Percentiles rank a stretch among this genome's conserved stretches.
Evolutionary conservation across 2,888 invertebrate genomes (phyloP).

Genomic region (Digitonthophagus gazella): DNA sequence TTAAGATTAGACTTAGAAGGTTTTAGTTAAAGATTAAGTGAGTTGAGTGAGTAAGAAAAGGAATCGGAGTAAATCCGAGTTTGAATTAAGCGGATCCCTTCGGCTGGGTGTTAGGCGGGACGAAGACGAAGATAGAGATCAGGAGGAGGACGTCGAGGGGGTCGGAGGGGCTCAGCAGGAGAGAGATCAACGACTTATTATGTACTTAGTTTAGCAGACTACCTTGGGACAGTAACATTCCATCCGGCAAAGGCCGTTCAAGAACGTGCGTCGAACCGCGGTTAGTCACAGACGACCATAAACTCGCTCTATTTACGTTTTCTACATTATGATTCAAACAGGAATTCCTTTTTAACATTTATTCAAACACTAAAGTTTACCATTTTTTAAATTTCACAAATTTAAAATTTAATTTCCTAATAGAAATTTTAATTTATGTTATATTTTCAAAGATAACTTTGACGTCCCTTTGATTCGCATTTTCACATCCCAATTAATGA

Average conservation of each 20-base stretch:
- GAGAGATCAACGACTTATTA: conserved; percentile 39
- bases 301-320: not conserved
- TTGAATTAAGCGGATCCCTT: not conserved
- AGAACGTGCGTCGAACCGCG: conserved; percentile 26
- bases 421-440: too few relatives aligned
- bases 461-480: too few relatives aligned
- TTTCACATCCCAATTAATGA: too few relatives aligned
- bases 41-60: too few relatives aligned
- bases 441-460: too few relatives aligned
- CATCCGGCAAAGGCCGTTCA: conserved; percentile 35
- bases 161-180: not conserved
- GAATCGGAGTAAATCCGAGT: not conserved
- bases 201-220: conserved; percentile 38
- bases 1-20: too few relatives aligned
- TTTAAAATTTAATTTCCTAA: too few relatives aligned
- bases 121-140: not conserved
- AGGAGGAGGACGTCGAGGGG: not conserved
- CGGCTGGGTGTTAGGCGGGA: not conserved
- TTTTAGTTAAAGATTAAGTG: too few relatives aligned
- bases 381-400: too few relatives aligned
- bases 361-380: too few relatives aligned
- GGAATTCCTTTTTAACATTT: too few relatives aligned
- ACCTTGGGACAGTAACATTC: conserved; percentile 45
- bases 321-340: too few relatives aligned
- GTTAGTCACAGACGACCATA: not conserved